These are phyloP conservation scores for Nettapus auritus DNA, from an alignment of 2,113 vertebrate species.

Conservation along the genomic window DNA sequence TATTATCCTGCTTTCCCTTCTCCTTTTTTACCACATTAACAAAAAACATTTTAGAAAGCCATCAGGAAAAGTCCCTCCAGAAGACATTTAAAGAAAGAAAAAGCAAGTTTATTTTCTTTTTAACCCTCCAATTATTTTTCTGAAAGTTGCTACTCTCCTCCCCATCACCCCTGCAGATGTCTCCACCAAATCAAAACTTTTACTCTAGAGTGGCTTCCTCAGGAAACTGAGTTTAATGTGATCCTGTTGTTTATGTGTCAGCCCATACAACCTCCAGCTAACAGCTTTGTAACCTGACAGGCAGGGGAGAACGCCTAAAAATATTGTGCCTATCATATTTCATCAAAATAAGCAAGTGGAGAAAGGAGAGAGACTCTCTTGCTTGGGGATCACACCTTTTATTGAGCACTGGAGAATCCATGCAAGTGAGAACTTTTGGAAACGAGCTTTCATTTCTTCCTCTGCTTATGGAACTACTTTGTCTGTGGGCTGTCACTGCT, in stretches of 20 bases:
- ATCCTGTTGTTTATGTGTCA: slow-evolving; percentile 47
- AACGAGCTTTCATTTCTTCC: slow-evolving; percentile 33
- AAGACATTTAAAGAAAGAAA: background rate
- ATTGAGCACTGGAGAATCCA: slow-evolving; percentile 61
- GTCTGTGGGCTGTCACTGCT: slow-evolving; percentile 17
- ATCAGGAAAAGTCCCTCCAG: background rate
- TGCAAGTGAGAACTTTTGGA: background rate
- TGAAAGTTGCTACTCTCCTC: background rate
- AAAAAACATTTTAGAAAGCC: background rate
- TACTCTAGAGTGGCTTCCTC: background rate
- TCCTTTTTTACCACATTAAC: background rate
- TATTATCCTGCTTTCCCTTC: background rate
- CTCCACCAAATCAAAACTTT: slow-evolving; percentile 38
- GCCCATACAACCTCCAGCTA: background rate
- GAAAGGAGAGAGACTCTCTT: slow-evolving; percentile 57
- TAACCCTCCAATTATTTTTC: background rate
- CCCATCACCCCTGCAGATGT: background rate
- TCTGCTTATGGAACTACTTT: slow-evolving; percentile 46
- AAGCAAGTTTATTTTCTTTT: background rate
- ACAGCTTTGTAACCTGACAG: slow-evolving; percentile 49
- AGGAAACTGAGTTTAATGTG: background rate
- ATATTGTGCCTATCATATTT: slow-evolving; percentile 59
- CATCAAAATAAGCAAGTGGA: slow-evolving; percentile 69
- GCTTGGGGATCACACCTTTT: slow-evolving; percentile 55
- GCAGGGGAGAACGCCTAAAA: slow-evolving; percentile 49